Evolutionary conservation across 35 echinoderm and acorn worm species (phyloP).

Genomic region (Strongylocentrotus purpuratus): DNA sequence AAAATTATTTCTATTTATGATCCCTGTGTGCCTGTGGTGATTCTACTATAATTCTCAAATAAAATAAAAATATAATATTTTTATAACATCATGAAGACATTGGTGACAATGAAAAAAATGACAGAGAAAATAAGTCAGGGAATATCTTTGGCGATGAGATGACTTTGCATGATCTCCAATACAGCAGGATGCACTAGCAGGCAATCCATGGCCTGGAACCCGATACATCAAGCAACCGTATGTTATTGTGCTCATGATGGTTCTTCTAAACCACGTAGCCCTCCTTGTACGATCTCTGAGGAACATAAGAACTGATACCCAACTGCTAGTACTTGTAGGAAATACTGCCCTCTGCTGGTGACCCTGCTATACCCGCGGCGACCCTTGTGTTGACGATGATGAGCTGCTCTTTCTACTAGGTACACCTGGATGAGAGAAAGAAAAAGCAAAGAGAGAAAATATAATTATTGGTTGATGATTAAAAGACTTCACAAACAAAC

Average conservation of each 20-base stretch:
- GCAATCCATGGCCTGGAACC: neutral
- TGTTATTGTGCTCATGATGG: neutral
- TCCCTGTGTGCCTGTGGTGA: neutral
- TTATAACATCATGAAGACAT: neutral
- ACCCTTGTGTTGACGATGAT: neutral
- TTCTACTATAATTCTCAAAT: neutral
- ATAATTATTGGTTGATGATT: too few species aligned
- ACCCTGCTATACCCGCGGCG: neutral
- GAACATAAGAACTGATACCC: neutral
- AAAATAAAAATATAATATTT: neutral
- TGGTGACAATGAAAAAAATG: neutral
- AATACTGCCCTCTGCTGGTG: neutral
- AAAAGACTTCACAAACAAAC: too few species aligned
- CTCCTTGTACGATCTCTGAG: neutral
- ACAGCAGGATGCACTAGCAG: neutral
- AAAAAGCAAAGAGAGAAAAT: neutral
- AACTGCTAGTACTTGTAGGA: neutral
- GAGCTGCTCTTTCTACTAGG: neutral
- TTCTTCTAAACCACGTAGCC: neutral
- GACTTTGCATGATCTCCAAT: neutral
- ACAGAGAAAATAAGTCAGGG: neutral
- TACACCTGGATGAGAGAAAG: neutral
- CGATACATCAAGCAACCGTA: too few species aligned
- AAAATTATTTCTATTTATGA: too few species aligned
- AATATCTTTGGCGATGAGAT: neutral